Conservation (phyloP, 1,140 invertebrate genomes). For the Hylaeus volcanicus region DNA sequence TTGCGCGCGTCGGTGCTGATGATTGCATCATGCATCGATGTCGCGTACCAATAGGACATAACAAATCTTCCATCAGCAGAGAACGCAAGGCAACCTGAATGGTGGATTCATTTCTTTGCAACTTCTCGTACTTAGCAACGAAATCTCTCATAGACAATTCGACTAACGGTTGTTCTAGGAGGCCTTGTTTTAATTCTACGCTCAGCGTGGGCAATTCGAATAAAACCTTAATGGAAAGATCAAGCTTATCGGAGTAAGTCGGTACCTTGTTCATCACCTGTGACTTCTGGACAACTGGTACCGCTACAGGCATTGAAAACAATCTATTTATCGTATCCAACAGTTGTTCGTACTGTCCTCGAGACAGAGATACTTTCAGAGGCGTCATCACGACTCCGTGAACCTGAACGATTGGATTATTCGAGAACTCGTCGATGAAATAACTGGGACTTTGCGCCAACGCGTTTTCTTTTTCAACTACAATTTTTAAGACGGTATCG, state of each 20-base stretch:
- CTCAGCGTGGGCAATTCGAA: constrained; percentile 88
- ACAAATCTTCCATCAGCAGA: constrained; percentile 93
- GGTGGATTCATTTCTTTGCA: constrained; percentile 84
- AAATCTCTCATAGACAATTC: constrained; percentile 92
- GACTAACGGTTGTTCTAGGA: constrained; percentile 86
- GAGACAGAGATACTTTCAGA: constrained; percentile 91
- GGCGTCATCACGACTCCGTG: constrained; percentile 90
- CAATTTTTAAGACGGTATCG: constrained; percentile 89
- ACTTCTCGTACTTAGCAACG: constrained; percentile 86
- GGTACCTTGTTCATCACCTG: constrained; percentile 51
- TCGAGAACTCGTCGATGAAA: constrained; percentile 69
- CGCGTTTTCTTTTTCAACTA: constrained; percentile 79
- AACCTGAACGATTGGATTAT: constrained; percentile 82
- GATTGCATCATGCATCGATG: constrained; percentile 92
- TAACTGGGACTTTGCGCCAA: constrained; percentile 72
- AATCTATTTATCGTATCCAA: constrained; percentile 86
- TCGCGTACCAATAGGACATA: constrained; percentile 87
- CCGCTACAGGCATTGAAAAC: constrained; percentile 69
- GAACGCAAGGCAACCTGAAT: constrained; percentile 90
- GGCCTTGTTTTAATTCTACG: constrained; percentile 86
- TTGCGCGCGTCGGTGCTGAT: constrained; percentile 78
- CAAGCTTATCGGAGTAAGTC: constrained; percentile 74
- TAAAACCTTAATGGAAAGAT: constrained; percentile 80
- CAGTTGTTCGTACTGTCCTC: constrained; percentile 93
- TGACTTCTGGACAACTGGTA: constrained; percentile 59